phyloP scores from a whole-genome alignment of 1,140 invertebrate genomes.

The Leucophenga varia region DNA sequence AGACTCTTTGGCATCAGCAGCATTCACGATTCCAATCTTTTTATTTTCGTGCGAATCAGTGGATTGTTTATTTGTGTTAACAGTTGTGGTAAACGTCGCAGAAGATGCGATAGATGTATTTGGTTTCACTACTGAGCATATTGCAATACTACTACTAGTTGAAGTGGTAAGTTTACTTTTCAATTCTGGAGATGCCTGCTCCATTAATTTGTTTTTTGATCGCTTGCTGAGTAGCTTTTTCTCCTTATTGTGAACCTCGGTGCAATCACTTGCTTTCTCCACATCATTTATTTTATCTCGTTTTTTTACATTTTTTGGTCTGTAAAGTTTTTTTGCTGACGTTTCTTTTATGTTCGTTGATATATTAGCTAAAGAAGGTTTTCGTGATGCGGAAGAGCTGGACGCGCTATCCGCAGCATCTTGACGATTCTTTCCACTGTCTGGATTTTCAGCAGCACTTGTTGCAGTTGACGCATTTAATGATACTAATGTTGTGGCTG shows the following conservation, averaged over 20 bases:
- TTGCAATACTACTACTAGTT: too few species aligned
- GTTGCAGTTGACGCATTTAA: constrained; percentile 20
- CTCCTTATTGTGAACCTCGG: too few species aligned
- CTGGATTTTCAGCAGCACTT: too few species aligned
- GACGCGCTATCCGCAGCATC: neutral
- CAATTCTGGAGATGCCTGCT: too few species aligned
- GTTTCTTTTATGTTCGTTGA: constrained; percentile 5
- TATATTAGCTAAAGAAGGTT: neutral
- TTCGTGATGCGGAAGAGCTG: constrained; percentile 8
- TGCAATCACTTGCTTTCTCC: too few species aligned
- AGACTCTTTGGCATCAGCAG: neutral
- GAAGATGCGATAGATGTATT: neutral
- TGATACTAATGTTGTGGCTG: neutral
- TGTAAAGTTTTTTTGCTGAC: constrained; percentile 8
- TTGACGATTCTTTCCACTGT: constrained; percentile 8
- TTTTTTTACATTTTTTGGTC: too few species aligned
- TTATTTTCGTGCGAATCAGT: neutral
- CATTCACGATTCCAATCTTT: constrained; percentile 8
- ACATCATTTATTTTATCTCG: too few species aligned
- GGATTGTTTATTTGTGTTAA: constrained; percentile 4
- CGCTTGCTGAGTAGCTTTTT: too few species aligned
- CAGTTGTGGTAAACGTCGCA: neutral
- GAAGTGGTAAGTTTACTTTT: too few species aligned
- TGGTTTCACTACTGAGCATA: constrained; percentile 25
- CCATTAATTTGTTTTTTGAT: too few species aligned